Conservation (phyloP, 2,797 vertebrate species). For the Momotus momota region DNA sequence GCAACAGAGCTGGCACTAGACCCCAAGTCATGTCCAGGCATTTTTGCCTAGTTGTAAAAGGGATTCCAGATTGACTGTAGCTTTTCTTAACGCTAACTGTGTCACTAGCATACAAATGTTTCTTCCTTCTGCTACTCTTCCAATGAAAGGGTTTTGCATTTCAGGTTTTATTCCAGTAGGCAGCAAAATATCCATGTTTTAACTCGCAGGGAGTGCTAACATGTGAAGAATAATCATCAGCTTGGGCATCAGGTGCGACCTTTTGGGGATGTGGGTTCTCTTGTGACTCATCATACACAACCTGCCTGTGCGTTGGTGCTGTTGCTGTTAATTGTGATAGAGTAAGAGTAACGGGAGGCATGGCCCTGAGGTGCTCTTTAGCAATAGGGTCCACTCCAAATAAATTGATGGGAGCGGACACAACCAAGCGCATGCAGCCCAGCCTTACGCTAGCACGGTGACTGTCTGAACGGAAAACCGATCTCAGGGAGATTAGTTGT, state of each 20-base stretch:
- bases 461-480: not conserved
- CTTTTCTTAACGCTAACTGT: not conserved
- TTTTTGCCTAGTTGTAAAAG: not conserved
- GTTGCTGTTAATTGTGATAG: not conserved
- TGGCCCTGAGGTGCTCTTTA: not conserved
- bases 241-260: not conserved
- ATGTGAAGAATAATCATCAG: not conserved
- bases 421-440: not conserved
- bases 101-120: not conserved
- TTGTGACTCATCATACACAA: not conserved
- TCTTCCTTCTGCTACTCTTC: not conserved
- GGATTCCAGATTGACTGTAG: not conserved
- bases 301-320: not conserved
- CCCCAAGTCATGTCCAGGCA: not conserved
- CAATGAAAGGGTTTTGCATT: not conserved
- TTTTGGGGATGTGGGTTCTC: rapidly evolving
- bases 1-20: not conserved
- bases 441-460: not conserved
- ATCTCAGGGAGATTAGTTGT: not conserved
- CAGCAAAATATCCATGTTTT: not conserved
- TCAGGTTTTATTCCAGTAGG: not conserved
- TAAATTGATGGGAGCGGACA: not conserved
- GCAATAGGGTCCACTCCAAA: not conserved
- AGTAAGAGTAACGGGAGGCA: not conserved
- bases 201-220: not conserved